These are phyloP conservation scores for Bombus superbus DNA, from an alignment of 1,140 invertebrate species.

Conservation along the genomic window DNA sequence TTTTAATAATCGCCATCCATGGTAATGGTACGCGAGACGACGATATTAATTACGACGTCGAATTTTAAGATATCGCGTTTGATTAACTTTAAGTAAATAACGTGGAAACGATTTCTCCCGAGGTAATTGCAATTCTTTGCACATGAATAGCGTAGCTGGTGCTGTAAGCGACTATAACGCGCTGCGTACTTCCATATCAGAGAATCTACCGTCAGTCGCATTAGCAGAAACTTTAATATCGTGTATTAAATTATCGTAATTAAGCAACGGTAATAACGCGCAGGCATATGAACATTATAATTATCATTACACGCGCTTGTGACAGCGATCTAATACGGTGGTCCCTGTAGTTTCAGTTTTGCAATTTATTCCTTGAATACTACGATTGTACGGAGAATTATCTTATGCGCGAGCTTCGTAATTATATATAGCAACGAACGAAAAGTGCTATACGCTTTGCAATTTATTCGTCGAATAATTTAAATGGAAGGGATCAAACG, in stretches of 20 bases:
- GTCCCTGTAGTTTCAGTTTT: too few relatives aligned
- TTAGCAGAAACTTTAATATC: background rate
- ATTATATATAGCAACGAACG: too few relatives aligned
- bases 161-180: background rate
- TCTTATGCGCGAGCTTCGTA: too few relatives aligned
- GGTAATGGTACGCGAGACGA: background rate
- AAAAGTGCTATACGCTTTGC: too few relatives aligned
- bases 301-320: too few relatives aligned
- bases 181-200: background rate
- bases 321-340: too few relatives aligned
- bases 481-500: too few relatives aligned
- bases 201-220: background rate
- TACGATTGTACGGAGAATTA: too few relatives aligned
- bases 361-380: too few relatives aligned
- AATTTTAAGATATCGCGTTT: background rate
- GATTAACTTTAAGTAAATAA: constrained; percentile 10
- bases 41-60: background rate
- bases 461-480: too few relatives aligned
- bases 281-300: background rate
- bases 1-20: background rate
- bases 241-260: background rate
- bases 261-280: background rate
- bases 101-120: background rate
- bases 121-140: constrained; percentile 27
- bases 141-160: background rate